phyloP scores from a whole-genome alignment of 2,797 vertebrate genomes.

The Micropoecilia bifurca region DNA sequence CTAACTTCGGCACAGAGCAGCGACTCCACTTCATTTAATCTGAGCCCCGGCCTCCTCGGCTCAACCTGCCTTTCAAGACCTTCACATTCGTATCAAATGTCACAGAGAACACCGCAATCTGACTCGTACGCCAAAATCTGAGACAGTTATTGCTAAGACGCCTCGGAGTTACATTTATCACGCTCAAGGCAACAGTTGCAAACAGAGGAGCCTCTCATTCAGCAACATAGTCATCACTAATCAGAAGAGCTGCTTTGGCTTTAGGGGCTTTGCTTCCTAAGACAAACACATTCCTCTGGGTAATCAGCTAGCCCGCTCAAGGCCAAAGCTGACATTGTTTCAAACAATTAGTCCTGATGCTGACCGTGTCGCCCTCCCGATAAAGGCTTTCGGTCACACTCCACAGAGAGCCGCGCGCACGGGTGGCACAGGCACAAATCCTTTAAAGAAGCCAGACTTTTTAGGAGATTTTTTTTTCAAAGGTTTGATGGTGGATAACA shows the following conservation, averaged over 20 bases:
- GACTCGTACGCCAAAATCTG: background rate
- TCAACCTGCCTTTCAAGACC: constrained; percentile 32
- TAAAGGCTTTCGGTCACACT: constrained; percentile 41
- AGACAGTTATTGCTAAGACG: background rate
- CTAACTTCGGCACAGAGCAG: constrained; percentile 50
- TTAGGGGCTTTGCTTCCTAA: constrained; percentile 67
- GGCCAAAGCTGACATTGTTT: constrained; percentile 72
- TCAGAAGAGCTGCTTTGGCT: constrained; percentile 67
- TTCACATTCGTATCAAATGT: constrained; percentile 39
- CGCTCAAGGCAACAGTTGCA: background rate
- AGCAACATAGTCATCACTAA: constrained; percentile 45
- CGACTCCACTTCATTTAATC: constrained; percentile 74
- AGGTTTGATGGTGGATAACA: background rate
- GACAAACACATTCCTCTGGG: constrained; percentile 77
- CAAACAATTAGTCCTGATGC: constrained; percentile 57
- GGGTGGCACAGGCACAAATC: constrained; percentile 3
- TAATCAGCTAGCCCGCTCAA: constrained; percentile 71
- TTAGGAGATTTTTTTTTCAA: background rate
- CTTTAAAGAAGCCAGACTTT: background rate
- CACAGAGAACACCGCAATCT: constrained; percentile 16
- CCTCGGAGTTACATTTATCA: background rate
- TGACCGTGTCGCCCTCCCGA: constrained; percentile 66
- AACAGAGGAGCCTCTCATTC: constrained; percentile 24
- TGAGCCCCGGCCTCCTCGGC: constrained; percentile 20
- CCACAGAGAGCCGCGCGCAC: constrained; percentile 11